A percentile compares a stretch with the other conserved stretches of the same genome.
Evolutionary conservation across 2,888 invertebrate genomes (phyloP).

Genomic region (Brachylomia viminalis): DNA sequence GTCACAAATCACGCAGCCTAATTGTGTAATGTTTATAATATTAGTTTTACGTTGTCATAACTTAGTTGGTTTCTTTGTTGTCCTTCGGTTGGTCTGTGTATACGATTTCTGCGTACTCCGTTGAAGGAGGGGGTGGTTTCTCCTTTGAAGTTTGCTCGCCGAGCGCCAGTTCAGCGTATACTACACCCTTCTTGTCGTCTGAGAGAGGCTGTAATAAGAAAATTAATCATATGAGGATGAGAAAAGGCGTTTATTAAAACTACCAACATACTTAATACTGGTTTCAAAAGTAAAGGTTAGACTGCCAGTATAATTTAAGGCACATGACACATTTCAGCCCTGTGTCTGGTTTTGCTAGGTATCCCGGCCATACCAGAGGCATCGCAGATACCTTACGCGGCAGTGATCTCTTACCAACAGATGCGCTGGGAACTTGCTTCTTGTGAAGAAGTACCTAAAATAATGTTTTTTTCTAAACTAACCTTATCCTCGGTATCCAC

Average conservation of each 20-base stretch:
- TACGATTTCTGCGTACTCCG: slow-evolving; percentile 95
- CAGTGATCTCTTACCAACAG: too few species aligned
- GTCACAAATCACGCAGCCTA: neutral
- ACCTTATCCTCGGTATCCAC: slow-evolving; percentile 80
- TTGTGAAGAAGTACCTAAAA: too few species aligned
- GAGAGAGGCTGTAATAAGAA: slow-evolving; percentile 77
- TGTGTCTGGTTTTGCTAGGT: neutral
- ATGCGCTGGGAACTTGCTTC: too few species aligned
- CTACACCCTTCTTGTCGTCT: slow-evolving; percentile 92
- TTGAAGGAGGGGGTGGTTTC: slow-evolving; percentile 86
- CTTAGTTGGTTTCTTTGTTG: slow-evolving; percentile 73
- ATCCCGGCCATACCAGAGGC: too few species aligned
- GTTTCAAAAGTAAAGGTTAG: too few species aligned
- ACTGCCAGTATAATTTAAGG: too few species aligned
- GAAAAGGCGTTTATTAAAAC: neutral
- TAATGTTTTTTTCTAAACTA: too few species aligned
- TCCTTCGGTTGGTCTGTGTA: slow-evolving; percentile 91
- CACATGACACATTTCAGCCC: neutral
- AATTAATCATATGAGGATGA: neutral
- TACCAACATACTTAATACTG: neutral
- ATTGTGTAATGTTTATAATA: neutral
- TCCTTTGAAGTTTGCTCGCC: slow-evolving; percentile 81
- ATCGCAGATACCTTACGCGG: too few species aligned
- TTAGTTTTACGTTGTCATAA: slow-evolving; percentile 8
- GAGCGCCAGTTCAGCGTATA: slow-evolving; percentile 94